A percentile compares a stretch with the other conserved stretches of the same genome.
These are phyloP conservation scores for Aphidius colemani DNA, from an alignment of 2,888 invertebrate species.

Conservation along the genomic window DNA sequence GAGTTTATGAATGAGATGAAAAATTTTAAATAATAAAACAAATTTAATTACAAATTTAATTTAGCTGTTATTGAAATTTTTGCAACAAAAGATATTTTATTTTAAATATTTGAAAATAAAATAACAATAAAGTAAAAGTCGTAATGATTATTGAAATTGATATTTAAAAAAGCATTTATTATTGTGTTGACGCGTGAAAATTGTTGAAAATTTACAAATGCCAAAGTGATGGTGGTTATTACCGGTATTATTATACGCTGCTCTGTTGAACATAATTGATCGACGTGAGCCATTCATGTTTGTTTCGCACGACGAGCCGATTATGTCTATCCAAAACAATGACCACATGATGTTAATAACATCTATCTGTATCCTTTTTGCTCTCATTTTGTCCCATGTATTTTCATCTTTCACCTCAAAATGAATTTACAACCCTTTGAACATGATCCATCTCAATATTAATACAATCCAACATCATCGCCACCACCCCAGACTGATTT, in stretches of 20 bases:
- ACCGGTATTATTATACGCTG: slow-evolving; percentile 23
- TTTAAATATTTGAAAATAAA: too few species aligned
- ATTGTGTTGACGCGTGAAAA: slow-evolving; percentile 26
- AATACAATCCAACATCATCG: neutral
- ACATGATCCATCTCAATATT: too few species aligned
- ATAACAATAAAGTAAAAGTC: too few species aligned
- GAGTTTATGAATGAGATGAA: neutral
- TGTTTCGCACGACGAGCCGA: slow-evolving; percentile 18
- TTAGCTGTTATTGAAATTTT: too few species aligned
- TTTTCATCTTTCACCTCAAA: too few species aligned
- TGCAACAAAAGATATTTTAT: too few species aligned
- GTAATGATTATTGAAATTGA: too few species aligned
- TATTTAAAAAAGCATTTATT: too few species aligned
- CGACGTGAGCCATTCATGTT: slow-evolving; percentile 19
- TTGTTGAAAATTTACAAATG: slow-evolving; percentile 21
- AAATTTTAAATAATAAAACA: too few species aligned
- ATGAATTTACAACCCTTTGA: too few species aligned
- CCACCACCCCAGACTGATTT: neutral
- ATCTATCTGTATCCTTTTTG: neutral
- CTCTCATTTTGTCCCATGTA: neutral
- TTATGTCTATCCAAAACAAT: slow-evolving; percentile 24
- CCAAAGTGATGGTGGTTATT: slow-evolving; percentile 19
- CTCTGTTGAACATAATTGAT: slow-evolving; percentile 24
- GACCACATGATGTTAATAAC: slow-evolving; percentile 12
- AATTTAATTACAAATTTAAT: too few species aligned